Conservation (phyloP, 1,140 invertebrate species). For the Archivesica marissinica region DNA sequence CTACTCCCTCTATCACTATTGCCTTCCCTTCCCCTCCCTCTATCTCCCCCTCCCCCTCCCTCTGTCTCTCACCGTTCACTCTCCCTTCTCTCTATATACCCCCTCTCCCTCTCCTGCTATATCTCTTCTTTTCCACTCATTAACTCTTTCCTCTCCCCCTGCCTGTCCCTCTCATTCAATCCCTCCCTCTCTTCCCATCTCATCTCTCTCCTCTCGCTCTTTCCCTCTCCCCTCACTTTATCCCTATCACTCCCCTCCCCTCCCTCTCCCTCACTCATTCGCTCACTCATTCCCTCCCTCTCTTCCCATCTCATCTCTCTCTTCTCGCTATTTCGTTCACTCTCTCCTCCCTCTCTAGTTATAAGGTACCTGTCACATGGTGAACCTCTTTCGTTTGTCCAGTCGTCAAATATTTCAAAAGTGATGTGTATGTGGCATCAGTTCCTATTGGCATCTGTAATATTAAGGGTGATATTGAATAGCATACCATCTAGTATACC, state of each 20-base stretch:
- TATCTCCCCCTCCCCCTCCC: too few species aligned
- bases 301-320: background rate
- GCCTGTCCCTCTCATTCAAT: too few species aligned
- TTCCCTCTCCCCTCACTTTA: background rate
- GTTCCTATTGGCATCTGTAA: constrained; percentile 17
- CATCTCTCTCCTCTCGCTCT: background rate
- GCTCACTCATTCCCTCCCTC: too few species aligned
- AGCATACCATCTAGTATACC: background rate
- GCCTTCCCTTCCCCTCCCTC: too few species aligned
- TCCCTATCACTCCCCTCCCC: background rate
- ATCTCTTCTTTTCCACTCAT: background rate
- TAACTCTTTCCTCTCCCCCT: background rate
- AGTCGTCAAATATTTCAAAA: constrained; percentile 37
- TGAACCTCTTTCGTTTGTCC: constrained; percentile 16
- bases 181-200: too few species aligned
- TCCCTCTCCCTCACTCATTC: too few species aligned
- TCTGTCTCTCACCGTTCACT: too few species aligned
- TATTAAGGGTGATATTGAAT: background rate
- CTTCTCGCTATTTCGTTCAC: background rate
- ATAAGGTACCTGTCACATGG: constrained; percentile 40
- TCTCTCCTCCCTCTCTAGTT: too few species aligned
- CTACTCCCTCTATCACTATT: too few species aligned
- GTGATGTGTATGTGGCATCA: background rate
- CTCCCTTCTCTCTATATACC: too few species aligned
- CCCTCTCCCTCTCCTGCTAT: too few species aligned